Percentiles rank a stretch among this genome's conserved stretches.
These are phyloP conservation scores for Clarias laeviceps DNA, from an alignment of 2,797 vertebrate species.

Conservation along the genomic window DNA sequence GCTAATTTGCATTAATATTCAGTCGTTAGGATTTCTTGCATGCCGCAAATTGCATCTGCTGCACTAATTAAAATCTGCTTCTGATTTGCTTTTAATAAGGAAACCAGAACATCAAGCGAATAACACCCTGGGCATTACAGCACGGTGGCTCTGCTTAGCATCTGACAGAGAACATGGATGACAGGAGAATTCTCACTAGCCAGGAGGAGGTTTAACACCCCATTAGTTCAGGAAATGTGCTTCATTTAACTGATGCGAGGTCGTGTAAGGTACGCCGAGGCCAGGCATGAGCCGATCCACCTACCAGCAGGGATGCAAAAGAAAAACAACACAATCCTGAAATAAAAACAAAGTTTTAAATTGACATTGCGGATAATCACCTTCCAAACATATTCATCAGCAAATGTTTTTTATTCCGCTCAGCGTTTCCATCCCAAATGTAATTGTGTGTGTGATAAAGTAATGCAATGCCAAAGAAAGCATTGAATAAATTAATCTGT, in stretches of 20 bases:
- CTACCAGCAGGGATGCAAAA: not conserved
- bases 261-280: constrained; percentile 30
- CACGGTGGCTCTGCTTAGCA: not conserved
- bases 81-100: not conserved
- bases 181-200: constrained; percentile 1
- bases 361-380: not conserved
- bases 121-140: not conserved
- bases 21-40: not conserved
- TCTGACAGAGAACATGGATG: not conserved
- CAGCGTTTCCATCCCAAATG: not conserved
- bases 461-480: not conserved
- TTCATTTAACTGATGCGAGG: constrained; percentile 44
- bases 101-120: not conserved
- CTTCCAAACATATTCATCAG: not conserved
- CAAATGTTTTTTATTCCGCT: not conserved
- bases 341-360: not conserved
- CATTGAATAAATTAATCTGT: not conserved
- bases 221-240: constrained; percentile 48
- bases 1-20: not conserved
- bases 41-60: not conserved
- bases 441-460: not conserved
- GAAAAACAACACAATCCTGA: not conserved
- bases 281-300: not conserved
- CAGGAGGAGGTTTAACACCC: constrained; percentile 42
- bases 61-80: not conserved